phyloP scores from a whole-genome alignment of 2,797 vertebrate species.

The Simalia tracyae region DNA sequence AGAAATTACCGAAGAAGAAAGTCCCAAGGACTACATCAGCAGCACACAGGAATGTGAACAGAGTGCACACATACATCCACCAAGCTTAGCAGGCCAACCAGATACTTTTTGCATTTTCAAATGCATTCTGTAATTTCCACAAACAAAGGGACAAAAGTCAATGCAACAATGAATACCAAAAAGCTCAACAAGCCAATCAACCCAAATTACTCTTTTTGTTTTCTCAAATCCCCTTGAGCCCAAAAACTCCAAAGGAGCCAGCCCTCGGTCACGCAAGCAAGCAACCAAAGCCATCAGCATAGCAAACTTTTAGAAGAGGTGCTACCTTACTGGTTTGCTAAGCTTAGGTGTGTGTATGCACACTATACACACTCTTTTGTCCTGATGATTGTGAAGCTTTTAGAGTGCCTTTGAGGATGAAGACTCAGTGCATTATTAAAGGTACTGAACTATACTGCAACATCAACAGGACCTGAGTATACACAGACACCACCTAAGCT shows the following conservation, averaged over 20 bases:
- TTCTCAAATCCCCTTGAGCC: neutral
- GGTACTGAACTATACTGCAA: neutral
- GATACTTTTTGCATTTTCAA: neutral
- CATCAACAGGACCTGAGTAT: neutral
- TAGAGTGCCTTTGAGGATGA: neutral
- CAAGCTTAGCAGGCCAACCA: neutral
- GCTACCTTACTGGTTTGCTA: neutral
- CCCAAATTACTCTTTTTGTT: neutral
- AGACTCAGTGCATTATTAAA: neutral
- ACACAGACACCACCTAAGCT: neutral
- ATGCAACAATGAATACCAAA: neutral
- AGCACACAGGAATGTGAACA: neutral
- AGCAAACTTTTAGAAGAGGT: neutral
- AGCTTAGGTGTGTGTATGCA: neutral
- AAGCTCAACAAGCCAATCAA: neutral
- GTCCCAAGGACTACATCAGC: too few relatives aligned
- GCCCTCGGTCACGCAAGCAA: neutral
- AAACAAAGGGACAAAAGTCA: neutral
- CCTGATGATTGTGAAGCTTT: neutral
- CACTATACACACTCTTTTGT: neutral
- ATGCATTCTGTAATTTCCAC: neutral
- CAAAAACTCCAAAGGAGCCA: neutral
- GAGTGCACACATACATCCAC: neutral
- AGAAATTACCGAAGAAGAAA: too few relatives aligned
- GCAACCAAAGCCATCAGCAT: neutral